Evolutionary conservation across 2,113 vertebrate species (phyloP), one percentile per base, ranked within the genome.

Genomic region (Anseranas semipalmata): DNA sequence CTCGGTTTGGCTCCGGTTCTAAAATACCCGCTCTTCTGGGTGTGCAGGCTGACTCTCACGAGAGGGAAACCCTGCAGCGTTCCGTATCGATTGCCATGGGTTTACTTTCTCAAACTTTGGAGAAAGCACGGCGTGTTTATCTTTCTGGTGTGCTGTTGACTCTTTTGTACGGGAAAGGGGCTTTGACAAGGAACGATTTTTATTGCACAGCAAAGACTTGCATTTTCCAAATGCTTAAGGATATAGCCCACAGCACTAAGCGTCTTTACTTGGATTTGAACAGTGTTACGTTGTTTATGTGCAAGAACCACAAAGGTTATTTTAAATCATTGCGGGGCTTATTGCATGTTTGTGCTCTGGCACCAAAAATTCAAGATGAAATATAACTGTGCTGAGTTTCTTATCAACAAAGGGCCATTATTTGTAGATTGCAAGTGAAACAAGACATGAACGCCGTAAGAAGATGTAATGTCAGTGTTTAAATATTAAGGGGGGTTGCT

Each of bases 171-270:
- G n/a, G 84, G 84, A 85, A 91, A 93, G 55, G 96, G 84, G 94
- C 91, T 96, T 92, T 95, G 89, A 21, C n/a, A 27, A 81, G 90
- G 92, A 93, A 84, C 76, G 78, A 35, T 91, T 79, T 91, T 86
- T 92, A 84, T 89, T 81, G 82, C 95, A 52, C 50, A n/a, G 90
- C 86, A 87, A 84, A 93, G 78, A n/a, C 91, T 75, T 60, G 80
- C 96, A 91, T 96, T 97, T 96, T 91, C 92, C 68, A 84, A 87
- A 87, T 90, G 90, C 90, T 96, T 95, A 74, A 95, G 95, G 94
- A 89, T 87, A 95, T 92, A 95, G 95, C 77, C 91, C 77, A 67
- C 96, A 94, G 94, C 89, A 76, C 71, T 96, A 94, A 91, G 89
- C 84, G 87, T 87, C 84, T 96, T 94, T 95, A 55, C 89, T 80